These are phyloP conservation scores for Zonitis immaculata DNA, from an alignment of 2,888 invertebrate genomes.

Conservation along the genomic window DNA sequence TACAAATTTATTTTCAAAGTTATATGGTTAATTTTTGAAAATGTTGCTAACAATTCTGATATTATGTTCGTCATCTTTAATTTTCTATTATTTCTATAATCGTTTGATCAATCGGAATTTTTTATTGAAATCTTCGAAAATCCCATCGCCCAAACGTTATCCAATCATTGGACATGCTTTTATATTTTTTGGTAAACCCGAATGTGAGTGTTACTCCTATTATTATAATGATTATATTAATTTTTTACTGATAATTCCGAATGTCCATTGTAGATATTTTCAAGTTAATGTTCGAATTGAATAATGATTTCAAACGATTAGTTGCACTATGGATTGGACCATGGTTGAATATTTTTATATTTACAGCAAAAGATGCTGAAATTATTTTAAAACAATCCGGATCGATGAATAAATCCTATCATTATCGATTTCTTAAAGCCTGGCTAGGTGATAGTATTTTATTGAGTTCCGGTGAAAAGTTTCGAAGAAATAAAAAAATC, in stretches of 20 bases:
- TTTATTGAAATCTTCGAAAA: neutral
- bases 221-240: too few relatives aligned
- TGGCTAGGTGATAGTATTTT: constrained; percentile 32
- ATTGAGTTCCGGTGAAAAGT: constrained; percentile 27
- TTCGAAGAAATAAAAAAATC: constrained; percentile 27
- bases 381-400: constrained; percentile 21
- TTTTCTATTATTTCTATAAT: neutral
- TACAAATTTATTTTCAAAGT: too few relatives aligned
- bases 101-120: neutral
- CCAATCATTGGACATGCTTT: constrained; percentile 3
- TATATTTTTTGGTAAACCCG: neutral
- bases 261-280: constrained; percentile 12
- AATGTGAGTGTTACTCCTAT: constrained; percentile 5
- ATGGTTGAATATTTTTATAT: constrained; percentile 24
- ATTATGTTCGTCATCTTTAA: too few relatives aligned
- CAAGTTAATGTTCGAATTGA: constrained; percentile 9
- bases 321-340: constrained; percentile 30
- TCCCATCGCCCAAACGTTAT: neutral
- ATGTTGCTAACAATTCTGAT: too few relatives aligned
- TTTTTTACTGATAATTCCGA: too few relatives aligned
- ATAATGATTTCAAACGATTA: constrained; percentile 18
- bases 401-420: constrained; percentile 26
- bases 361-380: constrained; percentile 25
- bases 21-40: too few relatives aligned
- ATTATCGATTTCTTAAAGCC: constrained; percentile 26